Evolutionary conservation across 2,113 vertebrate genomes (phyloP).

Genomic region (Ceyx melanurus): DNA sequence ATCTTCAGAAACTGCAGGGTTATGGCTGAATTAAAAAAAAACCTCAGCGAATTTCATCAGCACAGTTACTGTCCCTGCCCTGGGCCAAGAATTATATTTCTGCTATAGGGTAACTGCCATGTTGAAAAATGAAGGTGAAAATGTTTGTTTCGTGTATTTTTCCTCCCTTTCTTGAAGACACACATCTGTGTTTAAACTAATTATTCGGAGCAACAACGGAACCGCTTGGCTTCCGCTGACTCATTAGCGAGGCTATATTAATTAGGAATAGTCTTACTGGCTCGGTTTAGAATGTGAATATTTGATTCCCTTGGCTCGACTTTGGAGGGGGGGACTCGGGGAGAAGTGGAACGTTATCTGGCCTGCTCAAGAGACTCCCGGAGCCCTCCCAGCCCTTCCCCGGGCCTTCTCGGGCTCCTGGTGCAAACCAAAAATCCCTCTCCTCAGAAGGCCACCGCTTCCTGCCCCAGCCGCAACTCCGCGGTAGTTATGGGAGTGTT

Average conservation of each 20-base stretch:
- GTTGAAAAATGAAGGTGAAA: constrained; percentile 29
- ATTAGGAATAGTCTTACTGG: constrained; percentile 5
- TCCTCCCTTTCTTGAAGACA: background rate
- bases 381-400: background rate
- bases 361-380: background rate
- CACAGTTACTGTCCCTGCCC: background rate
- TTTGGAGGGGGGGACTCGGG: background rate
- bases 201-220: background rate
- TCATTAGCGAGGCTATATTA: background rate
- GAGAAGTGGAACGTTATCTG: constrained; percentile 1
- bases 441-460: background rate
- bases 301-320: background rate
- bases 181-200: background rate
- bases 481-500: background rate
- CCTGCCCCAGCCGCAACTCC: background rate
- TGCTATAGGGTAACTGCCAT: constrained; percentile 10
- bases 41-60: constrained; percentile 28
- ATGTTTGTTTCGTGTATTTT: constrained; percentile 5
- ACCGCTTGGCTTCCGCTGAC: constrained; percentile 24
- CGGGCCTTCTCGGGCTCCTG: background rate
- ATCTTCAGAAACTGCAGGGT: constrained; percentile 13
- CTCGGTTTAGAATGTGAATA: background rate
- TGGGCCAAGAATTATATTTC: constrained; percentile 45
- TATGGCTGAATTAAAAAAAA: background rate
- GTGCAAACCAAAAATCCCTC: background rate